A percentile compares a stretch with the other conserved stretches of the same genome.
Conservation (phyloP, 1,140 invertebrate species). For the Proales similis region DNA sequence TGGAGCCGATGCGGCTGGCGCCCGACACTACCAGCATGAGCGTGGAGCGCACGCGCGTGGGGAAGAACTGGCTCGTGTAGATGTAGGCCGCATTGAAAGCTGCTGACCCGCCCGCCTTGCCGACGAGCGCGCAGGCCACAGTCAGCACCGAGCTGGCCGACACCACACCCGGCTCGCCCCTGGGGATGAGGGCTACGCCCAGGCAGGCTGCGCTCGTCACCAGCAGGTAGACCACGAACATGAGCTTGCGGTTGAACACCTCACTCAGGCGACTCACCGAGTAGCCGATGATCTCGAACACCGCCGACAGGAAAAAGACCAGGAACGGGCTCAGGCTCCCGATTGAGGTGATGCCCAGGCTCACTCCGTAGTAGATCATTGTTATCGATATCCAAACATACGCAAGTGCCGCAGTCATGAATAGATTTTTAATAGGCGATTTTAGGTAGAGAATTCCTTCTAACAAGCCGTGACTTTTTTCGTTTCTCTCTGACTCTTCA, state of each 20-base stretch:
- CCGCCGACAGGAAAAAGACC: constrained; percentile 16
- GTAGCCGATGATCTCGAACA: constrained; percentile 14
- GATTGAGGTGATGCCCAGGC: constrained; percentile 10
- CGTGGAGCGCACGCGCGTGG: background rate
- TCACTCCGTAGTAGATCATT: background rate
- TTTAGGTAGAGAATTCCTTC: background rate
- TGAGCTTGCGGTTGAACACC: background rate
- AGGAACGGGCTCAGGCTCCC: constrained; percentile 15
- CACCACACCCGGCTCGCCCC: background rate
- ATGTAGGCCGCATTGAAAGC: background rate
- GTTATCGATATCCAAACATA: constrained; percentile 20
- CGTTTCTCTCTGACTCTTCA: background rate
- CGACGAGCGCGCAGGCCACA: background rate
- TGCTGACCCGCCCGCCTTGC: background rate
- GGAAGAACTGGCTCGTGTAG: background rate
- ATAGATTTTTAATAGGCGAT: background rate
- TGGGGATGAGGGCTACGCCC: background rate
- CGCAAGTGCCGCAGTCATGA: background rate
- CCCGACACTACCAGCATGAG: background rate
- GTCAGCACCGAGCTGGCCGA: background rate
- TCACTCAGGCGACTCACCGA: constrained; percentile 11
- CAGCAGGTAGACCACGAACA: background rate
- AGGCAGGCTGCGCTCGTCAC: background rate
- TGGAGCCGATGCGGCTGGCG: background rate
- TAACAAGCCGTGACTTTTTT: constrained; percentile 8